Base-by-base conservation (phyloP, 1,140 invertebrate species). In the Drosophila simulans region DNA sequence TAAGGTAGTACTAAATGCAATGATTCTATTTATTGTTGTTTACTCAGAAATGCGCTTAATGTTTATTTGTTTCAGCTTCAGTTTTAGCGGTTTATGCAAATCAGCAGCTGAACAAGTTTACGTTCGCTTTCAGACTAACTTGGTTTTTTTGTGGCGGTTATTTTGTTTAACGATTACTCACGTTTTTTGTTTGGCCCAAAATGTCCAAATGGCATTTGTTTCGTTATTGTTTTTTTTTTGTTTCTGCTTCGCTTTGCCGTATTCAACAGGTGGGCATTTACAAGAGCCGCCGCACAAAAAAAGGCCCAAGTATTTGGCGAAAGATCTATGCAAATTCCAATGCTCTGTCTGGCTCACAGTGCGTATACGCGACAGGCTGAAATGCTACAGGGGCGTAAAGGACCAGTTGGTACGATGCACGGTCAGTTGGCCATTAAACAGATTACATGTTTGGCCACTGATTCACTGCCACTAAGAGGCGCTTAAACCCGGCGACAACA, bases 381-480 rank as follows among this genome's bases (percentile, higher is more conserved):
- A 63, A 39, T 27, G 43, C n/a, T 10, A 5, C 34, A 46, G 39
- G 20, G 54, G 46, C 15, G 31, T n/a, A 35, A 35, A 40, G 37
- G 27, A 68, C 12, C 17, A 48, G 39, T 34, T 37, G 49, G 22
- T 7, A 39, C 39, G 56, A 10, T 64, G 54, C 69, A 69, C 53
- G 49, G 70, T 58, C 65, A 60, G 43, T 72, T 51, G 78, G 60
- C 83, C 76, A 88, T 86, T 86, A 86, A 88, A 55, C 74, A 82
- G 82, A 88, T 86, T 86, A 82, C 79, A 88, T 57, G 77, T 45
- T 64, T 64, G 60, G 71, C 65, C 68, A 77, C 79, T 82, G 68
- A 78, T 69, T 78, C 79, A 81, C 68, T 73, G 69, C 74, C 81
- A 45, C 83, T 81, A 71, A 88, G 74, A 86, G 70, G 62, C 79